A percentile compares a stretch with the other conserved stretches of the same genome.
Conservation (phyloP, 2,113 vertebrate genomes). For the Zosterops japonicus region DNA sequence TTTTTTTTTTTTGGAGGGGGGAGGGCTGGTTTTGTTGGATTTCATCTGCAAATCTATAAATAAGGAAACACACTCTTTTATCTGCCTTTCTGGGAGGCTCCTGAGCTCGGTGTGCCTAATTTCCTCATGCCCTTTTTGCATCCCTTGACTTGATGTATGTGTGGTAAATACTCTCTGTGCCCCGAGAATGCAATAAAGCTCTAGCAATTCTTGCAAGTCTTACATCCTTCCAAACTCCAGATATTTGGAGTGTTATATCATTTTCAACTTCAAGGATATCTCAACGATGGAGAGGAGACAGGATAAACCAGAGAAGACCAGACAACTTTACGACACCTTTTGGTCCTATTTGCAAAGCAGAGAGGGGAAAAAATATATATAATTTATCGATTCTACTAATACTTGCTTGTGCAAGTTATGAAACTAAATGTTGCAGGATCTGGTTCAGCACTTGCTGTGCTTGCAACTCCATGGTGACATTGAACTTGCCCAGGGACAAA, state of each 20-base stretch:
- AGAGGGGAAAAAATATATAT: background rate
- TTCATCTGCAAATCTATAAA: conserved; percentile 78
- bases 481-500: conserved; percentile 56
- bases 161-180: conserved; percentile 73
- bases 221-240: conserved; percentile 70
- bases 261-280: conserved; percentile 64
- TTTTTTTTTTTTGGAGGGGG: background rate
- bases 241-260: conserved; percentile 64
- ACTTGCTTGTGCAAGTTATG: conserved; percentile 14
- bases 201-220: conserved; percentile 73
- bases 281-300: background rate
- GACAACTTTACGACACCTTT: conserved; percentile 37
- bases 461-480: conserved; percentile 56
- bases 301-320: background rate
- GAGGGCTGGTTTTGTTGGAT: conserved; percentile 49
- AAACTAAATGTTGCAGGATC: background rate
- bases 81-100: conserved; percentile 71
- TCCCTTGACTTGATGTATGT: conserved; percentile 71
- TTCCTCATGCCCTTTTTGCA: conserved; percentile 69
- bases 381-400: conserved; percentile 7
- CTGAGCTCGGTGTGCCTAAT: conserved; percentile 53
- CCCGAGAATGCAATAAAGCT: conserved; percentile 73
- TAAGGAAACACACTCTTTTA: conserved; percentile 65
- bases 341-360: conserved; percentile 42
- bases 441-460: conserved; percentile 50